phyloP scores from a whole-genome alignment of 2,113 vertebrate genomes.

The Miniopterus natalensis region DNA sequence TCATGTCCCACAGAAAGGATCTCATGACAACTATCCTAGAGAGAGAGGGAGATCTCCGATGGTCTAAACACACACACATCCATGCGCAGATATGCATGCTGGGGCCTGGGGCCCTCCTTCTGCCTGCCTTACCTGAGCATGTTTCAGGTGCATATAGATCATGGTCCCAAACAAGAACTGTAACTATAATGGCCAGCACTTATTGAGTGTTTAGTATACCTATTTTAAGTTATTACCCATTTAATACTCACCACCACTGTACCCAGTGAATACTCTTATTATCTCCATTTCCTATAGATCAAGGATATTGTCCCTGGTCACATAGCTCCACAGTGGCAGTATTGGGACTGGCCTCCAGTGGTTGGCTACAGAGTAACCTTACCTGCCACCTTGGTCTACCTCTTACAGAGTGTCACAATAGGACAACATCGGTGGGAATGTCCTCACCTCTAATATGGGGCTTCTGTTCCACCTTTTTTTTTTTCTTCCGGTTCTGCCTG shows the following conservation, averaged over 20 bases:
- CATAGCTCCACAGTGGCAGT: background rate
- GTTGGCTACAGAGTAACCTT: background rate
- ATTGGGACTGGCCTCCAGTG: background rate
- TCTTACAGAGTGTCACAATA: background rate
- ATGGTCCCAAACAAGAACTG: background rate
- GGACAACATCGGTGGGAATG: background rate
- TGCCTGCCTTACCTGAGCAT: background rate
- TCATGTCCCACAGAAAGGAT: background rate
- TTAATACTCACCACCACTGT: background rate
- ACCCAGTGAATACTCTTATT: background rate
- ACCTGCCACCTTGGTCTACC: background rate
- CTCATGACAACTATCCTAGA: background rate
- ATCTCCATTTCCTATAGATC: background rate
- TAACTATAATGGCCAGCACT: background rate
- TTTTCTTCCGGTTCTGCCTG: background rate
- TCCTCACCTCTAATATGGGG: background rate
- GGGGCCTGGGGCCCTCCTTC: background rate
- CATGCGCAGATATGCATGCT: rapidly evolving
- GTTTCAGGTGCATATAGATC: background rate
- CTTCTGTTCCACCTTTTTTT: background rate
- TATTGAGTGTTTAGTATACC: background rate
- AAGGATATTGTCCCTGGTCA: background rate
- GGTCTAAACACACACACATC: background rate
- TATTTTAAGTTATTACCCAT: constrained; percentile 16
- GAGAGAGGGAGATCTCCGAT: background rate